Percentiles rank a stretch among this genome's conserved stretches.
Conservation (phyloP, 2,888 invertebrate genomes). For the Caenorhabditis afra region DNA sequence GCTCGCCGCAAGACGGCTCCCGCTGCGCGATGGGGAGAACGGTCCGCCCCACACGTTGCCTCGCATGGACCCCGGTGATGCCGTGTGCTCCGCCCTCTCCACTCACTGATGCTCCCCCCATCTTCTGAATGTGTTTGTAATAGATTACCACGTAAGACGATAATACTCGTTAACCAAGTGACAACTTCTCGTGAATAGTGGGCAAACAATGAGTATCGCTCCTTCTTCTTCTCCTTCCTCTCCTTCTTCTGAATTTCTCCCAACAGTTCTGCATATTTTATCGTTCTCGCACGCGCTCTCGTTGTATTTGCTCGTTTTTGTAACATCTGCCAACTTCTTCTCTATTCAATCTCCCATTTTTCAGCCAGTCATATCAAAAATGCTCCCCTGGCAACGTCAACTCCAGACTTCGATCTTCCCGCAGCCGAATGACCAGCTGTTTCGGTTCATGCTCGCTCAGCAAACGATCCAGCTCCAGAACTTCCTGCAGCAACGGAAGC, state of each 20-base stretch:
- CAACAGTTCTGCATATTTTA: constrained; percentile 9
- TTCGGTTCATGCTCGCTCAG: constrained; percentile 42
- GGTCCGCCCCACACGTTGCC: not conserved
- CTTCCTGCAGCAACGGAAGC: constrained; percentile 47
- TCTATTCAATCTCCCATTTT: not conserved
- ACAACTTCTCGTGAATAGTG: constrained; percentile 52
- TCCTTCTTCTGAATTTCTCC: constrained; percentile 4
- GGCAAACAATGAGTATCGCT: constrained; percentile 53
- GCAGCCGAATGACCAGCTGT: constrained; percentile 49
- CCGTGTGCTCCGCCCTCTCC: constrained; percentile 43
- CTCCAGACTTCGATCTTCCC: constrained; percentile 55
- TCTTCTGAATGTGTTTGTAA: constrained; percentile 36
- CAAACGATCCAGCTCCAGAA: constrained; percentile 48
- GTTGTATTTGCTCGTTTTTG: constrained; percentile 39
- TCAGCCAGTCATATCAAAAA: not conserved
- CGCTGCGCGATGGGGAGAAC: not conserved
- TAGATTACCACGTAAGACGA: constrained; percentile 53
- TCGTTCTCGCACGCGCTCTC: constrained; percentile 8
- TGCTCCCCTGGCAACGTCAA: constrained; percentile 57
- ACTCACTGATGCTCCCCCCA: not conserved
- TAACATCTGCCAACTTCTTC: constrained; percentile 10
- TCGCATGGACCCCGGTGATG: not conserved
- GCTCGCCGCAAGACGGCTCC: not conserved
- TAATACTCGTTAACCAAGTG: constrained; percentile 55
- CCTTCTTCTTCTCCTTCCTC: constrained; percentile 41